Percentiles rank a stretch among this genome's conserved stretches.
Conservation (phyloP, 2,888 invertebrate species). For the Zele albiditarsus region DNA sequence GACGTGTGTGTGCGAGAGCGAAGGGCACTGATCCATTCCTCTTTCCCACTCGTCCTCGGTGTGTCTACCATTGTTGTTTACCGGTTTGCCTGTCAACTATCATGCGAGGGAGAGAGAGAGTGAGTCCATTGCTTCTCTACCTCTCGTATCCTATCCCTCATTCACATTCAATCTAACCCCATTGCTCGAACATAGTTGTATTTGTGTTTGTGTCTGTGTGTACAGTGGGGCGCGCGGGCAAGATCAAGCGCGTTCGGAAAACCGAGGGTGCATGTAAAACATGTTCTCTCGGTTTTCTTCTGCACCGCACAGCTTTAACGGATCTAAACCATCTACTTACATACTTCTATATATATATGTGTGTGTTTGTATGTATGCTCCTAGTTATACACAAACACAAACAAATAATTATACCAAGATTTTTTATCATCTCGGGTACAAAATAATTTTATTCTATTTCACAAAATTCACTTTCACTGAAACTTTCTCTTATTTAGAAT, state of each 20-base stretch:
- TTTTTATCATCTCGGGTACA: too few species aligned
- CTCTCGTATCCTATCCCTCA: not conserved
- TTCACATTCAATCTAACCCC: not conserved
- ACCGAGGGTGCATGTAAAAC: constrained; percentile 16
- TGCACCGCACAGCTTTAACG: not conserved
- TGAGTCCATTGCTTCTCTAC: constrained; percentile 25
- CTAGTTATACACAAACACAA: not conserved
- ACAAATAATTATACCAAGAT: not conserved
- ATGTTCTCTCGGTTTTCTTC: not conserved
- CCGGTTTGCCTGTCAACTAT: constrained; percentile 14
- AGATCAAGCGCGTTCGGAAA: not conserved
- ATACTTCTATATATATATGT: not conserved
- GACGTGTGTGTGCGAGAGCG: constrained; percentile 11
- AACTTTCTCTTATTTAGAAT: not conserved
- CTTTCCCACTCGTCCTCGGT: not conserved
- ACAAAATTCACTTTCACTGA: not conserved
- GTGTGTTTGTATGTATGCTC: not conserved
- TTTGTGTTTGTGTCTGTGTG: not conserved
- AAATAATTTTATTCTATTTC: not conserved
- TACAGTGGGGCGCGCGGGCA: not conserved
- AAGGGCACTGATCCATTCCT: constrained; percentile 4
- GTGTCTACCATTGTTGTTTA: constrained; percentile 40
- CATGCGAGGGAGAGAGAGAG: not conserved
- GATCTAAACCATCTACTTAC: not conserved
- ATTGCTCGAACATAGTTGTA: not conserved